These are phyloP conservation scores for Yasuhikotakia modesta DNA, from an alignment of 2,797 vertebrate species.

Conservation along the genomic window DNA sequence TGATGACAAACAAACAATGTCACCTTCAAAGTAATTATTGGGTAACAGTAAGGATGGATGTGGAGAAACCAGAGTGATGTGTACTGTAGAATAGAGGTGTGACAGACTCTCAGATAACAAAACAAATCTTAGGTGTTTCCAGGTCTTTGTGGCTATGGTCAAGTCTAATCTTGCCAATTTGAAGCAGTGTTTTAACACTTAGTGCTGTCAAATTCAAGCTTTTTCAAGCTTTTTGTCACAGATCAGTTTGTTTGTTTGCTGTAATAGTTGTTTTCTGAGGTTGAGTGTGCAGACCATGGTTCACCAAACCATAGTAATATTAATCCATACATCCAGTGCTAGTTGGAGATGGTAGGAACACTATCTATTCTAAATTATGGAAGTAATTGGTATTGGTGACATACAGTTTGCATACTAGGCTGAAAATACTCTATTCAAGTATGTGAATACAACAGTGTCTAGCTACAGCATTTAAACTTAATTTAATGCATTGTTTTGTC, in stretches of 20 bases:
- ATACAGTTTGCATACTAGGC: neutral
- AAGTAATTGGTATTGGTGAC: neutral
- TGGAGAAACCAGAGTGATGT: conserved; percentile 24
- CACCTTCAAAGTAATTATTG: conserved; percentile 32
- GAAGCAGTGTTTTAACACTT: conserved; percentile 2
- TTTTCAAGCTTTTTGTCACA: conserved; percentile 17
- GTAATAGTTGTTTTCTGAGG: too few relatives aligned
- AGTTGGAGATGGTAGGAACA: too few relatives aligned
- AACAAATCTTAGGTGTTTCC: conserved; percentile 29
- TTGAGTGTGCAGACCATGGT: too few relatives aligned
- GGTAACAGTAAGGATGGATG: conserved; percentile 26
- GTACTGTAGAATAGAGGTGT: conserved; percentile 11
- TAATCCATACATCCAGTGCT: too few relatives aligned
- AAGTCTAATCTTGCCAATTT: conserved; percentile 27
- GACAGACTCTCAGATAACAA: conserved; percentile 30
- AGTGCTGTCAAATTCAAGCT: conserved; percentile 24
- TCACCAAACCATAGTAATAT: too few relatives aligned
- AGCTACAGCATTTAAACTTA: neutral
- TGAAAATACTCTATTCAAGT: neutral
- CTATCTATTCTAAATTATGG: too few relatives aligned
- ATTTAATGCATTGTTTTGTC: neutral
- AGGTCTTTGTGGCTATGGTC: conserved; percentile 26
- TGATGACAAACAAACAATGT: conserved; percentile 13
- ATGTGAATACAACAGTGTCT: neutral
- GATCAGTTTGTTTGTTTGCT: neutral